Conservation (phyloP, 1,140 invertebrate species). For the Ceratosolen fusciceps region DNA sequence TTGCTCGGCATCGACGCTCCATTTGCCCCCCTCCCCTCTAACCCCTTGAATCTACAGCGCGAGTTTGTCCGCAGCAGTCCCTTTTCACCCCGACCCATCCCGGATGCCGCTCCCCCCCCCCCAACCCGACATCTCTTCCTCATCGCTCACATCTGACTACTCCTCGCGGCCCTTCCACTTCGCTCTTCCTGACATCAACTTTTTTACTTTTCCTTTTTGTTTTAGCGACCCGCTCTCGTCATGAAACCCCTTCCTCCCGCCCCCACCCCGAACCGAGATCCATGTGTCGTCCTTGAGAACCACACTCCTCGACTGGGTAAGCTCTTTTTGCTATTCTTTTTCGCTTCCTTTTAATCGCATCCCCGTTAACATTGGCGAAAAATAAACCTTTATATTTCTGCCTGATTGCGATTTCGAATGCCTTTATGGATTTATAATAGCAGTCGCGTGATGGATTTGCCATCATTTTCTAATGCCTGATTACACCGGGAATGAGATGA, state of each 20-base stretch:
- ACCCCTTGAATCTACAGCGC: background rate
- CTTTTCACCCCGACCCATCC: background rate
- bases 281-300: background rate
- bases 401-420: constrained; percentile 10
- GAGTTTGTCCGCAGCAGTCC: background rate
- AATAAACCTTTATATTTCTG: constrained; percentile 7
- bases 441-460: constrained; percentile 23
- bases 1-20: constrained; percentile 24
- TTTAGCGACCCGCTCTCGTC: background rate
- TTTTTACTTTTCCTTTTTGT: no score
- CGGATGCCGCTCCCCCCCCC: background rate
- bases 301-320: background rate
- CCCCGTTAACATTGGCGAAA: background rate
- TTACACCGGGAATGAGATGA: background rate
- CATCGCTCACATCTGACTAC: background rate
- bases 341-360: constrained; percentile 17
- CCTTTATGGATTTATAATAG: constrained; percentile 23
- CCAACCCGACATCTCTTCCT: background rate
- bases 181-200: background rate
- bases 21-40: constrained; percentile 20
- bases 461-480: constrained; percentile 17
- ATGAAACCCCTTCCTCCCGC: no score
- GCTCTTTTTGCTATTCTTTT: background rate
- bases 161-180: background rate
- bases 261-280: background rate